A percentile compares a stretch with the other conserved stretches of the same genome.
phyloP scores from a whole-genome alignment of 2,113 vertebrate genomes.

The Lamprotornis superbus region DNA sequence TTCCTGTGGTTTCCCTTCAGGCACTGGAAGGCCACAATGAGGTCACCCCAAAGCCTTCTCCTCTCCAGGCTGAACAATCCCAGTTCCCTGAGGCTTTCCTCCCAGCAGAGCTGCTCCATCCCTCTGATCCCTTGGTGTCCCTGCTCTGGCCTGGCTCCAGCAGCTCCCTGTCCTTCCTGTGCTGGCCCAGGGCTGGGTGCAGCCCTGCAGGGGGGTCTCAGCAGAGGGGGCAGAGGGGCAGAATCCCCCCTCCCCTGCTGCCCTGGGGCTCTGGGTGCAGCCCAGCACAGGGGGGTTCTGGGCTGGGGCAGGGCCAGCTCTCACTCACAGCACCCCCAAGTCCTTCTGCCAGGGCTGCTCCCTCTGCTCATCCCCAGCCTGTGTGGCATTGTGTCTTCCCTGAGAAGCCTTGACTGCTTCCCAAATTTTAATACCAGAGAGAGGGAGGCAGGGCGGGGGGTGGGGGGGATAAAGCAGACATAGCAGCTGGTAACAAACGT shows the following conservation, averaged over 20 bases:
- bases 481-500: neutral
- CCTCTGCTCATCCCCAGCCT: neutral
- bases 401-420: neutral
- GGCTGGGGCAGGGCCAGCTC: neutral
- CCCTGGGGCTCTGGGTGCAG: neutral
- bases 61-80: neutral
- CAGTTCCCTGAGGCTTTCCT: neutral
- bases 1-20: neutral
- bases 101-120: too few relatives aligned
- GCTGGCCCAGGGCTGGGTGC: neutral
- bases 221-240: neutral
- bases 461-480: rapidly evolving
- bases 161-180: too few relatives aligned
- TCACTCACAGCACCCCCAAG: neutral
- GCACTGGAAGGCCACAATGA: neutral
- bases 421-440: too few relatives aligned
- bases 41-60: neutral
- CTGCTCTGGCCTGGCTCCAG: too few relatives aligned
- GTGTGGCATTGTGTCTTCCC: neutral
- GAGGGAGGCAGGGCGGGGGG: rapidly evolving
- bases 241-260: neutral
- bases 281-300: neutral
- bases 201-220: neutral
- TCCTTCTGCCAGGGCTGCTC: neutral
- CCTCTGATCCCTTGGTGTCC: too few relatives aligned